phyloP scores from a whole-genome alignment of 2,113 vertebrate genomes.

The Ophthalmolycus amberensis region DNA sequence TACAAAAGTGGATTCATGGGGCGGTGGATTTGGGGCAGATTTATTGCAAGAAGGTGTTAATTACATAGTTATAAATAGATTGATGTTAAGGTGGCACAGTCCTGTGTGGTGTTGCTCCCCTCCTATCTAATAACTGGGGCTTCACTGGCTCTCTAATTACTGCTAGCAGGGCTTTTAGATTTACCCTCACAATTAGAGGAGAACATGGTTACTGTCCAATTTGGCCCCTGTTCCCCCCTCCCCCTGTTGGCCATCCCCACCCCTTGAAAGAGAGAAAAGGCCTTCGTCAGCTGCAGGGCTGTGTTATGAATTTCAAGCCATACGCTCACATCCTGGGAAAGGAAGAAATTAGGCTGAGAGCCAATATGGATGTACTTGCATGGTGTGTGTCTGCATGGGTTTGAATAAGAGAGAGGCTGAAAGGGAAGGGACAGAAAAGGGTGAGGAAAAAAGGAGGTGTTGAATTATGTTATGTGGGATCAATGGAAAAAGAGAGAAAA shows the following conservation, averaged over 20 bases:
- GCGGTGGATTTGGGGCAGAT: slow-evolving; percentile 11
- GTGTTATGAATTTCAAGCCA: slow-evolving; percentile 84
- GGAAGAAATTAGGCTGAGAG: slow-evolving; percentile 63
- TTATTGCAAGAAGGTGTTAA: slow-evolving; percentile 47
- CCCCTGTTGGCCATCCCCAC: slow-evolving; percentile 31
- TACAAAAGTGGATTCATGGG: background rate
- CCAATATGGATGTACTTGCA: slow-evolving; percentile 60
- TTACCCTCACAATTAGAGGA: slow-evolving; percentile 75
- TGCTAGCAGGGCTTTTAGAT: slow-evolving; percentile 61
- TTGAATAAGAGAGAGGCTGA: slow-evolving; percentile 45
- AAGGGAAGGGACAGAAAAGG: slow-evolving; percentile 24
- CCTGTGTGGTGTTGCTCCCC: slow-evolving; percentile 55
- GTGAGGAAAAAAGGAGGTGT: slow-evolving; percentile 20
- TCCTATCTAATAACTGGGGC: slow-evolving; percentile 63
- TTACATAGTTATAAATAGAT: slow-evolving; percentile 36
- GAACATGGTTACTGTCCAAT: slow-evolving; percentile 69
- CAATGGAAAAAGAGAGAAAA: slow-evolving; percentile 3
- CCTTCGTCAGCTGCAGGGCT: slow-evolving; percentile 85
- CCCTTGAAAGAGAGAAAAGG: slow-evolving; percentile 78
- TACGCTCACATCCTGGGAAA: slow-evolving; percentile 87
- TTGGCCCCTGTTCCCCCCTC: slow-evolving; percentile 43
- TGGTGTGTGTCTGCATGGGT: slow-evolving; percentile 33
- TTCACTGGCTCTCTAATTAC: slow-evolving; percentile 71
- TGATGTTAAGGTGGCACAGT: slow-evolving; percentile 35
- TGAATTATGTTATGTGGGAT: slow-evolving; percentile 26